These are phyloP conservation scores for Numida meleagris DNA, from an alignment of 2,113 vertebrate genomes.

Conservation along the genomic window DNA sequence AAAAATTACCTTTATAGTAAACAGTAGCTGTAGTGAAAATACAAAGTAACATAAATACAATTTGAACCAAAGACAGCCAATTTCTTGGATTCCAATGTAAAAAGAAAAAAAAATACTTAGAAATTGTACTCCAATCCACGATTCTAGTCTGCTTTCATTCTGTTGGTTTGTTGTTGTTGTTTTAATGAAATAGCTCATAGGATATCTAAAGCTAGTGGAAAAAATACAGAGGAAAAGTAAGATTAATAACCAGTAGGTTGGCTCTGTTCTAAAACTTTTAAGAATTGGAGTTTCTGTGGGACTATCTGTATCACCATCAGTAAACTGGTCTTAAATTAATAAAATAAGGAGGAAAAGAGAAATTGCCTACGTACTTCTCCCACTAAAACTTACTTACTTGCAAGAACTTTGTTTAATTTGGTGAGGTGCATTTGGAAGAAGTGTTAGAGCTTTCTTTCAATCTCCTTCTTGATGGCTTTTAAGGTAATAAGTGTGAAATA, in stretches of 20 bases:
- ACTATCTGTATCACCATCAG: not conserved
- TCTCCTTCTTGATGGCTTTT: not conserved
- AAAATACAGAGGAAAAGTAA: not conserved
- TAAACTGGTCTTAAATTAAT: not conserved
- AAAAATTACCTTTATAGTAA: not conserved
- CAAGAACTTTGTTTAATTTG: not conserved
- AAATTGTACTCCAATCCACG: not conserved
- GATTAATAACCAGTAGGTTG: not conserved
- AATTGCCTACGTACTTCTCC: not conserved
- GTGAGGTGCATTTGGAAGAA: not conserved
- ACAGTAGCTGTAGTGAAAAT: not conserved
- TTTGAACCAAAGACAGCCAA: not conserved
- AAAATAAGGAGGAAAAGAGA: not conserved
- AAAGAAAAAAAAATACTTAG: not conserved
- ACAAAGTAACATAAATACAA: not conserved
- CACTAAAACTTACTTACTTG: not conserved
- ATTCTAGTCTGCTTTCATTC: not conserved
- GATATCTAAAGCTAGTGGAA: not conserved
- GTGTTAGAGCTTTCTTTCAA: not conserved
- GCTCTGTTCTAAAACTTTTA: not conserved
- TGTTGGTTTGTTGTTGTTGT: not conserved
- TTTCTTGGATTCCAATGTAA: not conserved
- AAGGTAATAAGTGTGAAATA: not conserved
- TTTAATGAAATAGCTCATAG: not conserved
- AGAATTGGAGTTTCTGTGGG: not conserved